Percentiles rank a stretch among this genome's conserved stretches.
Evolutionary conservation across 2,888 invertebrate genomes (phyloP).

Genomic region (Mimas tiliae): DNA sequence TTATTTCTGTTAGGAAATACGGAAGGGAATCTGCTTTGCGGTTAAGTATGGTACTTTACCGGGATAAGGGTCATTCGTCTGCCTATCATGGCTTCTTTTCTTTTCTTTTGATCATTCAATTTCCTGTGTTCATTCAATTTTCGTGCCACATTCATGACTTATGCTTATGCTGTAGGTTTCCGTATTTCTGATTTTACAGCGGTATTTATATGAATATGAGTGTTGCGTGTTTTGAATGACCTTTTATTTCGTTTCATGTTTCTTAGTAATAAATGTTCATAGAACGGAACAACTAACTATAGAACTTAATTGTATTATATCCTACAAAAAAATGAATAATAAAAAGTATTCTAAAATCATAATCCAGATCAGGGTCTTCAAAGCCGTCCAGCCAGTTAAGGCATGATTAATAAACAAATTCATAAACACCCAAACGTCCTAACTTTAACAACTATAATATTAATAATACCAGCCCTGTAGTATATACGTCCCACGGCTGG

Average conservation of each 20-base stretch:
- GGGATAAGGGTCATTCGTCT: conserved; percentile 38
- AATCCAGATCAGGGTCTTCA: no score
- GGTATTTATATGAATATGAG: background rate
- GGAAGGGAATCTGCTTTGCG: conserved; percentile 29
- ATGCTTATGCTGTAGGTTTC: background rate
- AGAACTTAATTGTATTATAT: no score
- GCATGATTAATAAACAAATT: no score
- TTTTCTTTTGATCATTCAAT: conserved; percentile 42
- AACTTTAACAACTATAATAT: no score
- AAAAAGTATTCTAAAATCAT: no score
- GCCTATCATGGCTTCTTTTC: conserved; percentile 38
- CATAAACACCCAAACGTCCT: no score
- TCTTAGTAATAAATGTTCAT: no score
- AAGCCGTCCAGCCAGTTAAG: no score
- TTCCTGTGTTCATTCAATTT: conserved; percentile 30
- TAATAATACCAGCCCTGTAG: no score
- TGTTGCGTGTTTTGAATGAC: background rate
- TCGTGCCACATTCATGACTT: conserved; percentile 8
- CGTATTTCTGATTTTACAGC: background rate
- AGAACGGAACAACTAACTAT: no score
- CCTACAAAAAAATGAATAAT: no score
- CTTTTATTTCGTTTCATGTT: background rate
- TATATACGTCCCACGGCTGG: no score
- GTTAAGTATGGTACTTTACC: conserved; percentile 35
- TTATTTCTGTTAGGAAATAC: conserved; percentile 21